A percentile compares a stretch with the other conserved stretches of the same genome.
phyloP scores from a whole-genome alignment of 2,797 vertebrate species.

The Enoplosus armatus region DNA sequence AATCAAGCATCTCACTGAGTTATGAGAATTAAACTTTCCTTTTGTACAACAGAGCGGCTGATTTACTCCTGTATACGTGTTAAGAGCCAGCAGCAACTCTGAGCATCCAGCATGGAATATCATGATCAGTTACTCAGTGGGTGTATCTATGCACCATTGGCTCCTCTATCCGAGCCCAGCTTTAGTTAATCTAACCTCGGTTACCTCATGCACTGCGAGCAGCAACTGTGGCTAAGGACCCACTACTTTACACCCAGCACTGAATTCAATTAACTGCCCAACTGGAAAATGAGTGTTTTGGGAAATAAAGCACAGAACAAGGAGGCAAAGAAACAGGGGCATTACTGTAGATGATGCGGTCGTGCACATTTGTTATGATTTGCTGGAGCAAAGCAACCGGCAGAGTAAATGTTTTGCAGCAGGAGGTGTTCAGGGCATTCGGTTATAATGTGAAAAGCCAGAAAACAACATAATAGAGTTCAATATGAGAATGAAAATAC shows the following conservation, averaged over 20 bases:
- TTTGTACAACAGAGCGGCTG: conserved; percentile 36
- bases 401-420: conserved; percentile 45
- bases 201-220: conserved; percentile 38
- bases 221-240: conserved; percentile 71
- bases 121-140: conserved; percentile 47
- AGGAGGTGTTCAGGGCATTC: conserved; percentile 45
- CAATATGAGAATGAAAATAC: conserved; percentile 42
- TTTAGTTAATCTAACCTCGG: conserved; percentile 56
- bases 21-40: conserved; percentile 30
- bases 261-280: conserved; percentile 78
- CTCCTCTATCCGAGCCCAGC: conserved; percentile 46
- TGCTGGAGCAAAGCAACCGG: conserved; percentile 47
- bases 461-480: conserved; percentile 39
- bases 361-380: conserved; percentile 66
- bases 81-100: conserved; percentile 16
- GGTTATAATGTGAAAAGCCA: conserved; percentile 36
- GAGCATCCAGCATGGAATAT: conserved; percentile 45
- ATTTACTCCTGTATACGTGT: conserved; percentile 18
- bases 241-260: conserved; percentile 65
- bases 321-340: conserved; percentile 39
- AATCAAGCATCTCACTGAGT: conserved; percentile 45
- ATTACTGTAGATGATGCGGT: conserved; percentile 47
- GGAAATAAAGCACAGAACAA: conserved; percentile 73
- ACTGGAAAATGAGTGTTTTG: conserved; percentile 78
- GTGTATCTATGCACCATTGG: conserved; percentile 46